Percentiles rank a stretch among this genome's conserved stretches.
Conservation (phyloP, 23 tunicate species). For the Diplosoma virens region DNA sequence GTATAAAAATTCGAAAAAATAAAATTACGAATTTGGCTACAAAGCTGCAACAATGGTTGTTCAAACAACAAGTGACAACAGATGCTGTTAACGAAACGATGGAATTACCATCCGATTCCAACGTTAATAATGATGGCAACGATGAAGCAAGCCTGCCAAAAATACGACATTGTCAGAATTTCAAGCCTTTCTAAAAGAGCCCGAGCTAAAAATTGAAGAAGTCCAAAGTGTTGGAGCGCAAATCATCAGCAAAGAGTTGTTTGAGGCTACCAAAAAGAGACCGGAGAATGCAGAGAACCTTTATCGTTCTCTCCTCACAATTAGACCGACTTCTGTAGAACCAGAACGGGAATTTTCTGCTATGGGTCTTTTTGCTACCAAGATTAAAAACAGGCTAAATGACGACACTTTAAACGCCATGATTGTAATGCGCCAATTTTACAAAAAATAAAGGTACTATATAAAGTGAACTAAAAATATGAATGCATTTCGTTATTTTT, state of each 20-base stretch:
- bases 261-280: constrained; percentile 6
- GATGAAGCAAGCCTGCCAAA: too few species aligned
- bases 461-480: too few species aligned
- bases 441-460: too few species aligned
- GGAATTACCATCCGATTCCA: too few species aligned
- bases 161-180: too few species aligned
- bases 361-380: constrained; percentile 14
- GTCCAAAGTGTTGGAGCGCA: background rate
- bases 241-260: background rate
- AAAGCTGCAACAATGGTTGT: too few species aligned
- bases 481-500: too few species aligned
- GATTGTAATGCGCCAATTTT: constrained; percentile 15
- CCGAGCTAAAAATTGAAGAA: too few species aligned
- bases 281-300: constrained; percentile 20
- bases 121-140: too few species aligned
- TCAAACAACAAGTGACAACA: too few species aligned
- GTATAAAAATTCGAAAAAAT: background rate
- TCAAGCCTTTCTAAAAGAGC: too few species aligned
- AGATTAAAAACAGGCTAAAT: constrained; percentile 5
- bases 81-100: too few species aligned
- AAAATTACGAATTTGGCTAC: constrained; percentile 2
- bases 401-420: constrained; percentile 11
- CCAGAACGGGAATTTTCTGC: constrained; percentile 14
- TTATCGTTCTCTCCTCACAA: constrained; percentile 13
- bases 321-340: constrained; percentile 22